Percentiles rank a stretch among this genome's conserved stretches.
These are phyloP conservation scores for Penelope pileata DNA, from an alignment of 2,113 vertebrate species.

Conservation along the genomic window DNA sequence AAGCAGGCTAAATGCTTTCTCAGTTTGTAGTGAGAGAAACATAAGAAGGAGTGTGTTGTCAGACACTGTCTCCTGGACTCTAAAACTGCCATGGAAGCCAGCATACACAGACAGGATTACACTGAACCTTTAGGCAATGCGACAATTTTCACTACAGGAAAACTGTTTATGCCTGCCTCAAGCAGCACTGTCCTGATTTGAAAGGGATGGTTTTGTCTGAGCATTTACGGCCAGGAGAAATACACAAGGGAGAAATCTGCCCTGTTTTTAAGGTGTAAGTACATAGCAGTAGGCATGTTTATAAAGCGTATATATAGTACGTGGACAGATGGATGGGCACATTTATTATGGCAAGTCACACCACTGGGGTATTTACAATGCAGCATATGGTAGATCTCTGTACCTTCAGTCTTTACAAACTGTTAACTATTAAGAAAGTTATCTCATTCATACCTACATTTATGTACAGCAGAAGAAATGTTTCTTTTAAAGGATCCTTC, in stretches of 20 bases:
- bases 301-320: background rate
- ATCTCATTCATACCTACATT: background rate
- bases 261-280: background rate
- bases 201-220: background rate
- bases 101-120: background rate
- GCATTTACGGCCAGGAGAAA: background rate
- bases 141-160: background rate
- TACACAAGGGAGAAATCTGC: background rate
- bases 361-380: background rate
- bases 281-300: background rate
- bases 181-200: background rate
- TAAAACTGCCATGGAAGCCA: background rate
- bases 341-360: background rate
- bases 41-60: background rate
- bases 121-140: background rate
- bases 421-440: background rate
- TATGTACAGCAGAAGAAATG: background rate
- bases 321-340: background rate
- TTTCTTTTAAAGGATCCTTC: background rate
- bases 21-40: rapidly evolving
- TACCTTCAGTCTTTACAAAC: background rate
- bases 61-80: background rate
- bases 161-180: background rate
- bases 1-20: background rate
- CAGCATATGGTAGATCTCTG: background rate